Base-by-base conservation (phyloP, 1,140 invertebrate species). In the Meloidogyne chitwoodi region DNA sequence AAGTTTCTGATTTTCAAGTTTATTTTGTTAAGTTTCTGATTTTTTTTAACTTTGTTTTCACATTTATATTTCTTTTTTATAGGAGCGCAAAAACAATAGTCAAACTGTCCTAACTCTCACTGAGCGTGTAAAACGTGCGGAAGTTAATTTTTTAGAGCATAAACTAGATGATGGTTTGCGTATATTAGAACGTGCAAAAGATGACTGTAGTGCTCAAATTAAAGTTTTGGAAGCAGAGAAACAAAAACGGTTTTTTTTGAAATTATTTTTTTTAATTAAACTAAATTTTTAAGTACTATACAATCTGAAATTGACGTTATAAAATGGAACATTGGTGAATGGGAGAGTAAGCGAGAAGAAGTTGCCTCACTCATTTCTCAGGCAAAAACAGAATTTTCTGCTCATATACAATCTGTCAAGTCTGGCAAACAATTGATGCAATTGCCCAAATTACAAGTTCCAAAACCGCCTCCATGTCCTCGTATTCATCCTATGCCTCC, bases 151-250 rank as follows among this genome's bases (percentile, higher is more conserved):
- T 5, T 22, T 82, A 11, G 81, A 82, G 38, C 74, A 79, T 26
- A 83, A 74, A 19, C 56, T 81, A 10, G 81, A 82, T 29, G 80
- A 84, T 56, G 81, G 79, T 10, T 31, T 83, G 6, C 68, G 69
- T n/a, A 70, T 77, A 38, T 76, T 82, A 16, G 81, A 82, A 38
- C 78, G 82, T 26, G 76, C 81, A 22, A 81, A 75, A 24, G 74
- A 81, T 31, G 81, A 82, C 31, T 84, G 78, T 62, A 63, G 76
- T 12, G 41, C 62, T n/a, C 82, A 83, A 63, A 74, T 83, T 22
- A 66, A 72, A 26, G 14, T 61, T 16, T 24, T 74, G 1, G 80
- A 81, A 56, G 76, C 70, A 19, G 83, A 71, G 8, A 38, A 41
- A 22, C 72, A 66, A 81, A 72, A 65, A 29, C 31, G 78, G 66